phyloP scores from a whole-genome alignment of 2,113 vertebrate species.

The Mus spicilegus region DNA sequence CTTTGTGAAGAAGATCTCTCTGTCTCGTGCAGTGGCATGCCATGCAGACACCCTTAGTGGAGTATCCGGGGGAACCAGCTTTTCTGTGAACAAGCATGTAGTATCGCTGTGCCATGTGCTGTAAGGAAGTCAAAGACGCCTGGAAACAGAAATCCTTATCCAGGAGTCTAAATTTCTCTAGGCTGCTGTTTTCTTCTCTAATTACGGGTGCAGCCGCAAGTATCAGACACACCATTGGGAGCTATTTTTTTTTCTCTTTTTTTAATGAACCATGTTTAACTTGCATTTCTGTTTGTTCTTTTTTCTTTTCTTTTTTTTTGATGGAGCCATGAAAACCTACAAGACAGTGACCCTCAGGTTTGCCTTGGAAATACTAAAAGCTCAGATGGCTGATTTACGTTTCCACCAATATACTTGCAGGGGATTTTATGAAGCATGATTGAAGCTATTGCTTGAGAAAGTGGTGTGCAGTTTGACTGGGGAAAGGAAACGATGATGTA shows the following conservation, averaged over 20 bases:
- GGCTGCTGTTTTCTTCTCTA: conserved; percentile 46
- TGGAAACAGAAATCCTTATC: neutral
- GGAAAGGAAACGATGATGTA: conserved; percentile 72
- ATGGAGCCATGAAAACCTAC: conserved; percentile 57
- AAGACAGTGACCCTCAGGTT: conserved; percentile 58
- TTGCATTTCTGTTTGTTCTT: conserved; percentile 60
- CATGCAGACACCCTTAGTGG: neutral
- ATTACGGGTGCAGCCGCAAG: conserved; percentile 55
- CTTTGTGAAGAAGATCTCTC: neutral
- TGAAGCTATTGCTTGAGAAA: conserved; percentile 81
- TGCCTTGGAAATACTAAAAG: conserved; percentile 71
- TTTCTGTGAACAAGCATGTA: conserved; percentile 47
- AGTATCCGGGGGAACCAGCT: neutral
- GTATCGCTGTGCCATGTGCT: neutral
- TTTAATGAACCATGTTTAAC: conserved; percentile 25
- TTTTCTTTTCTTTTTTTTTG: conserved; percentile 49
- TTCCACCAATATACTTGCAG: conserved; percentile 76
- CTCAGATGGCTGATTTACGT: conserved; percentile 69
- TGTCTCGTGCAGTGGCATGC: conserved; percentile 1
- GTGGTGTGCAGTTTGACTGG: conserved; percentile 70
- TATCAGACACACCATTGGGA: conserved; percentile 53
- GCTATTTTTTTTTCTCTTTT: conserved; percentile 43
- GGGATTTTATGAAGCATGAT: conserved; percentile 81
- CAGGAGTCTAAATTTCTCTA: conserved; percentile 23
- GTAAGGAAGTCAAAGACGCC: conserved; percentile 59